Evolutionary conservation across 2,888 invertebrate genomes (phyloP).

Genomic region (Cheilosia impressa): DNA sequence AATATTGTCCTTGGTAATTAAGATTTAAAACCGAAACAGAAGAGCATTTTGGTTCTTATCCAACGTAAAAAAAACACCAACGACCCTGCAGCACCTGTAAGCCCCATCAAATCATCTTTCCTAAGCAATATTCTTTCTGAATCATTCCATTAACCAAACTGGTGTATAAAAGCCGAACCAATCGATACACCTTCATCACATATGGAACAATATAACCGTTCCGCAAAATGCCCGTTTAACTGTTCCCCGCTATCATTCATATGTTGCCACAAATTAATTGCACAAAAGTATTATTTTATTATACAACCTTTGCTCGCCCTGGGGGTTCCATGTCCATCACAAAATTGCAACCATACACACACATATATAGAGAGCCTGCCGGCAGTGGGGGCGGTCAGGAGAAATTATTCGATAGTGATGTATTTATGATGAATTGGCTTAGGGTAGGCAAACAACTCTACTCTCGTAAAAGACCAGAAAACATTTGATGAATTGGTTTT

Average conservation of each 20-base stretch:
- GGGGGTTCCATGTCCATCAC: constrained; percentile 24
- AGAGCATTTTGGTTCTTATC: no score
- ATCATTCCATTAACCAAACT: constrained; percentile 54
- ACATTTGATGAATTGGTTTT: constrained; percentile 60
- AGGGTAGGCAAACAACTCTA: constrained; percentile 10
- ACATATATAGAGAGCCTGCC: neutral
- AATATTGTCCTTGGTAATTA: no score
- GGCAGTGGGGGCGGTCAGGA: constrained; percentile 14
- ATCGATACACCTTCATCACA: constrained; percentile 38
- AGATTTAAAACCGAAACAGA: no score
- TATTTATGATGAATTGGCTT: constrained; percentile 64
- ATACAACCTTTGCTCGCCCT: constrained; percentile 9
- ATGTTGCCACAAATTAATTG: constrained; percentile 59
- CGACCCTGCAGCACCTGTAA: no score
- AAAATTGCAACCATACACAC: constrained; percentile 49
- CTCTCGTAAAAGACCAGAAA: constrained; percentile 20
- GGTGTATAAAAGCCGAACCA: neutral
- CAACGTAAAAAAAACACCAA: no score
- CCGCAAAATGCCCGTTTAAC: constrained; percentile 43
- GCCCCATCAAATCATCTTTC: no score
- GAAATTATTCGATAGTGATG: constrained; percentile 49
- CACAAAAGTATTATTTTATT: constrained; percentile 48
- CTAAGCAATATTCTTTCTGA: neutral
- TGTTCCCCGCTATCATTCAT: constrained; percentile 24
- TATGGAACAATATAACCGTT: constrained; percentile 9